Base-by-base conservation (phyloP, 2,113 vertebrate species). In the Amazona vittata region DNA sequence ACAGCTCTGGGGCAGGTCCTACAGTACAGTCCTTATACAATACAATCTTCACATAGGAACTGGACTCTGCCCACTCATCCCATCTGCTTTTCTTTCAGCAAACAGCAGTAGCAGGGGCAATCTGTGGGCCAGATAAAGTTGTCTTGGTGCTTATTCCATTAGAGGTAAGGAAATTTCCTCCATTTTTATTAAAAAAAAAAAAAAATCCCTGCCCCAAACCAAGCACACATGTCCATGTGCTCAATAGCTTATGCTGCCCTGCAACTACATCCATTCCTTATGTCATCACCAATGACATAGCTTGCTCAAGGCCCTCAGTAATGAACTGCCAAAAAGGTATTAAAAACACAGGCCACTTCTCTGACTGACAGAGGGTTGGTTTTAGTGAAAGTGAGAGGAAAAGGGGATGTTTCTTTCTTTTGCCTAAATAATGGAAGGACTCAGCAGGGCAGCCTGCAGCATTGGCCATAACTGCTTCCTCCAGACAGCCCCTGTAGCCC, bases 1-100 rank as follows among this genome's bases (percentile, higher is more conserved):
- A 59, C 78, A 87, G 62, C 87, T 85, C 57, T 24, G 50, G 93
- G 86, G 76, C 86, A 93, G 80, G 76, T 92, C 93, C 57, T 59
- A 59, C 33, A 24, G 15, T 59, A 59, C 57, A 15, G 57, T 59
- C 57, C 21, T 35, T 59, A 22, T 15, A 59, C 21, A 35, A 59
- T n/a, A 53, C 76, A 87, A 37, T 82, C 91, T 73, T 79, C 33
- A 71, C 28, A 35, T 14, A 73, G 82, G 68, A 83, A 70, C 53
- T 8, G 5, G 68, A 59, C 73, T 93, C 89, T 68, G 25, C 52
- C 62, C 84, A 18, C 70, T 65, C 31, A 1, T 77, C 75, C 74
- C 65, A 37, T 73, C 84, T 65, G 84, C 84, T 89, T 65, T 79
- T 78, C 70, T 69, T 57, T 7, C 33, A 64, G 62, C 83, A 73